phyloP scores from a whole-genome alignment of 2,888 invertebrate genomes.

The Eurytoma californica region DNA sequence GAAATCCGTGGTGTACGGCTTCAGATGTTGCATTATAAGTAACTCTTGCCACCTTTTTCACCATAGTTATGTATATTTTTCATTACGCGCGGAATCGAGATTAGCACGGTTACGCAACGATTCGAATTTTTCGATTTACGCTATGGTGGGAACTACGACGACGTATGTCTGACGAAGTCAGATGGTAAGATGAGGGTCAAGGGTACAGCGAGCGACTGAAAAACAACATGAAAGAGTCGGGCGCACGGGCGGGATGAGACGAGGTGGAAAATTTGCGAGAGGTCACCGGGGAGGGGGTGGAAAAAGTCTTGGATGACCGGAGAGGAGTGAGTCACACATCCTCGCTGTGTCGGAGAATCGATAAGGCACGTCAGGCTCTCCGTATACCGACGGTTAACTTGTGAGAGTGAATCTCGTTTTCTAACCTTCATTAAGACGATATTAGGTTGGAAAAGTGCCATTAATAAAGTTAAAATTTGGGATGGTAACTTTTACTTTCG shows the following conservation, averaged over 20 bases:
- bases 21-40: constrained; percentile 23
- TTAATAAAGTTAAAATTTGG: constrained; percentile 13
- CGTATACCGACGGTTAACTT: no score
- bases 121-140: no score
- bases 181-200: constrained; percentile 22
- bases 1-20: constrained; percentile 43
- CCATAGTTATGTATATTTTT: no score
- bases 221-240: constrained; percentile 22
- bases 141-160: background rate
- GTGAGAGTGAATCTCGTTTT: no score
- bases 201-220: background rate
- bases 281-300: constrained; percentile 1
- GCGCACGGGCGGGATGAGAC: constrained; percentile 27
- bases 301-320: constrained; percentile 14
- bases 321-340: constrained; percentile 42
- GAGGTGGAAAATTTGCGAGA: constrained; percentile 22
- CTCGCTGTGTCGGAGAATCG: constrained; percentile 23
- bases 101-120: no score
- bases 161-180: background rate
- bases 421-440: no score
- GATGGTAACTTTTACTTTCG: constrained; percentile 19
- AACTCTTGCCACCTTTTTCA: no score
- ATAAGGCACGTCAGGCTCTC: constrained; percentile 15
- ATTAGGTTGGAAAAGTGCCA: background rate
- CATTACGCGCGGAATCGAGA: no score